A percentile compares a stretch with the other conserved stretches of the same genome.
Evolutionary conservation across 2,113 vertebrate species (phyloP).

Genomic region (Bos indicus): DNA sequence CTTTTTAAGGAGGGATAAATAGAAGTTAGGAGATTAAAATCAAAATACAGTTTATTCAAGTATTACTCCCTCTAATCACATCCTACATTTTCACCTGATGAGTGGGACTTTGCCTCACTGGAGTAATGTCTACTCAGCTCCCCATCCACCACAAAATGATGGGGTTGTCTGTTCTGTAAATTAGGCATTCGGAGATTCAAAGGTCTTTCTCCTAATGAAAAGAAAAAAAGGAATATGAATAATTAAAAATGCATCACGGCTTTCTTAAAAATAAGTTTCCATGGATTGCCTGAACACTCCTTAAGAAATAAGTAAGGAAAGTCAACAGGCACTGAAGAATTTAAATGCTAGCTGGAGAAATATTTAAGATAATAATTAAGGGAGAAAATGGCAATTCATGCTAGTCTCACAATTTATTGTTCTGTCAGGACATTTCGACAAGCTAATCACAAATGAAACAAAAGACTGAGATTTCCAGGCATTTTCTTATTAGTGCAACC

Average conservation of each 20-base stretch:
- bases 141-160: conserved; percentile 82
- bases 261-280: conserved; percentile 29
- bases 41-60: background rate
- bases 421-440: background rate
- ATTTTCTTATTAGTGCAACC: background rate
- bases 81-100: conserved; percentile 77
- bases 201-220: conserved; percentile 87
- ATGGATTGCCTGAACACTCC: background rate
- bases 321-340: background rate
- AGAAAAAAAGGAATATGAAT: background rate
- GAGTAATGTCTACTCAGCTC: conserved; percentile 89
- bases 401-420: background rate
- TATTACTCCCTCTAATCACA: background rate
- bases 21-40: background rate
- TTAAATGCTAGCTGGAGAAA: background rate
- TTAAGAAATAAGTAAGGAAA: background rate
- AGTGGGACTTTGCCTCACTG: conserved; percentile 85
- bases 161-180: conserved; percentile 81
- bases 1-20: background rate
- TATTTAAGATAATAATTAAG: background rate
- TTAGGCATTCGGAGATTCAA: conserved; percentile 89
- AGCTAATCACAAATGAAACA: background rate
- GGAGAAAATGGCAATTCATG: conserved; percentile 22
- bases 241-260: background rate
- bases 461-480: background rate